Conservation (phyloP, 2,797 vertebrate species). For the Pseudotriccus pelzelni region DNA sequence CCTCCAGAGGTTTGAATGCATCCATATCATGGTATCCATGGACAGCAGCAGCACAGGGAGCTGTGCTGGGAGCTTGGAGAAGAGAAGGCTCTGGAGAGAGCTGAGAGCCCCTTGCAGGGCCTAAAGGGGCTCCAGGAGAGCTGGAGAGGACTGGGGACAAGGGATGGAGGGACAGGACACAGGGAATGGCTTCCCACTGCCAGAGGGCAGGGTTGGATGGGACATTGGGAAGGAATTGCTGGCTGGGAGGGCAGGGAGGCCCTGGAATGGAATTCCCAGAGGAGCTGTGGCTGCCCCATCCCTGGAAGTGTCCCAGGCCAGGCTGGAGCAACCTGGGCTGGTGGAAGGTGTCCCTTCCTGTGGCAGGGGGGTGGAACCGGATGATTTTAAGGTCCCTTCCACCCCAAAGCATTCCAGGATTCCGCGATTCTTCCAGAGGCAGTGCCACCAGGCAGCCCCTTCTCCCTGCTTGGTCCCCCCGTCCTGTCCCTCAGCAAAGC, state of each 20-base stretch:
- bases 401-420: background rate
- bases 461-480: rapidly evolving
- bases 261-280: background rate
- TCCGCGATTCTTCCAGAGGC: rapidly evolving
- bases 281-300: background rate
- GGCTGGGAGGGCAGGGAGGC: rapidly evolving
- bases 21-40: background rate
- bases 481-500: background rate
- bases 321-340: rapidly evolving
- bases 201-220: rapidly evolving
- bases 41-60: background rate
- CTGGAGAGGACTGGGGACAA: background rate
- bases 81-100: background rate
- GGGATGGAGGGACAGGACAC: background rate
- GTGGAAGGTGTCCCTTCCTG: background rate
- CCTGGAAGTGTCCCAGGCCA: background rate
- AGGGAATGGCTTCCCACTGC: background rate
- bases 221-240: background rate
- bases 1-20: background rate
- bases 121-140: background rate
- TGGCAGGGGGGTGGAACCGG: rapidly evolving
- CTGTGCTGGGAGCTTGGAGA: background rate
- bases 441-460: background rate
- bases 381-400: background rate
- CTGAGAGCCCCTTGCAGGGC: rapidly evolving